phyloP scores from a whole-genome alignment of 2,797 vertebrate species.

The Alauda arvensis region DNA sequence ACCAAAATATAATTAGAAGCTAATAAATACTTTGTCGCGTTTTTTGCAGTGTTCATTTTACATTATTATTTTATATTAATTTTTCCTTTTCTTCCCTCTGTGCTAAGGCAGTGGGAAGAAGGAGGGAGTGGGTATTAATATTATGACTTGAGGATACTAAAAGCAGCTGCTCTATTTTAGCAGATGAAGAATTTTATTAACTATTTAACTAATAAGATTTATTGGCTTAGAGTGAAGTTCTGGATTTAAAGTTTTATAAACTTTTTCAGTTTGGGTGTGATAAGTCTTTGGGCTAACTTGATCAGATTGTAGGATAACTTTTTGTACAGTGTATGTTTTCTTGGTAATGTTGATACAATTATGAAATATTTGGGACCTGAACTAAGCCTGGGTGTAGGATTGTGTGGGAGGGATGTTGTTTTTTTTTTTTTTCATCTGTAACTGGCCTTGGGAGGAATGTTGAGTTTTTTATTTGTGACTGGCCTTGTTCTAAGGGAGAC shows the following conservation, averaged over 20 bases:
- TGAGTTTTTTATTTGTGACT: neutral
- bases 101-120: neutral
- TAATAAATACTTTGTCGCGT: neutral
- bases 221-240: neutral
- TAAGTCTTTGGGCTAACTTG: neutral
- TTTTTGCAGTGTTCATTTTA: neutral
- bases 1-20: neutral
- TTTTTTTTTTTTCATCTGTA: neutral
- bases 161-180: neutral
- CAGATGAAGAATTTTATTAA: conserved; percentile 10
- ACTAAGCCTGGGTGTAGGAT: neutral
- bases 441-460: neutral
- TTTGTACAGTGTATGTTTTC: neutral
- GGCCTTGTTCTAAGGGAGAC: neutral
- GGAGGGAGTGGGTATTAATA: neutral
- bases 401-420: neutral
- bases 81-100: neutral
- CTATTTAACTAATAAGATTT: conserved; percentile 12
- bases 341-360: neutral
- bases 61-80: neutral
- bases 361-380: neutral
- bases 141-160: neutral
- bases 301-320: neutral
- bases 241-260: neutral
- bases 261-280: neutral